Evolutionary conservation across 2,113 vertebrate species (phyloP).

Genomic region (Coracopsis vasa): DNA sequence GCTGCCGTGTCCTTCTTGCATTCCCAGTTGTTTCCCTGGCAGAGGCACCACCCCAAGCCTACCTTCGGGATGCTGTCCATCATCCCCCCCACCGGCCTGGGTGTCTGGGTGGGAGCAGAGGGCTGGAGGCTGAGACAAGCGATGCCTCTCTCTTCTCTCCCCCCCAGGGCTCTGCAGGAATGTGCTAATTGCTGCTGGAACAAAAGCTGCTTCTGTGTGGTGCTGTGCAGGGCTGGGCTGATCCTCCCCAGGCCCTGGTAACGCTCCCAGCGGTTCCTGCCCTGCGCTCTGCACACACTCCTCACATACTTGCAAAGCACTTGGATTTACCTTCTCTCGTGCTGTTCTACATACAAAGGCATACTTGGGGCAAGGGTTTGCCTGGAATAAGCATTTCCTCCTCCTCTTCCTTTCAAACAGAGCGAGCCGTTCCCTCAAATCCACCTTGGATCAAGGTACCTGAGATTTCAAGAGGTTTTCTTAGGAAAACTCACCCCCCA

Average conservation of each 20-base stretch:
- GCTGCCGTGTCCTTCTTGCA: neutral
- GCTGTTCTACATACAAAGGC: neutral
- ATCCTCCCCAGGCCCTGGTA: neutral
- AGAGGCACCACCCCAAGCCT: neutral
- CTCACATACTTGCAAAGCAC: neutral
- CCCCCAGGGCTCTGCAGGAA: constrained; percentile 67
- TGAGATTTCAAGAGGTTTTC: neutral
- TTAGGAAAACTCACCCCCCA: accelerated
- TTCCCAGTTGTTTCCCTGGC: constrained; percentile 32
- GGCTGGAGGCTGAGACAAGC: constrained; percentile 64
- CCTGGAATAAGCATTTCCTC: neutral
- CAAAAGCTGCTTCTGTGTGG: constrained; percentile 64
- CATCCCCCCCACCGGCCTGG: constrained; percentile 15
- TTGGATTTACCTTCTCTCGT: neutral
- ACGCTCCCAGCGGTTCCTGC: neutral
- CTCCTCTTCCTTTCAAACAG: neutral
- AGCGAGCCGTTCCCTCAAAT: neutral
- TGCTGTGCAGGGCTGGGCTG: neutral
- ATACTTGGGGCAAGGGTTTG: neutral
- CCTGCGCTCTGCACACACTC: neutral
- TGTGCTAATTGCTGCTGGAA: constrained; percentile 59
- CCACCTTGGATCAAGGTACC: neutral
- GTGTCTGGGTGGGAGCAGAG: constrained; percentile 18
- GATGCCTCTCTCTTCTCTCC: constrained; percentile 45
- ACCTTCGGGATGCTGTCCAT: neutral